Evolutionary conservation across 2,888 invertebrate genomes (phyloP).

Genomic region (Lasioglossum oenotherae): DNA sequence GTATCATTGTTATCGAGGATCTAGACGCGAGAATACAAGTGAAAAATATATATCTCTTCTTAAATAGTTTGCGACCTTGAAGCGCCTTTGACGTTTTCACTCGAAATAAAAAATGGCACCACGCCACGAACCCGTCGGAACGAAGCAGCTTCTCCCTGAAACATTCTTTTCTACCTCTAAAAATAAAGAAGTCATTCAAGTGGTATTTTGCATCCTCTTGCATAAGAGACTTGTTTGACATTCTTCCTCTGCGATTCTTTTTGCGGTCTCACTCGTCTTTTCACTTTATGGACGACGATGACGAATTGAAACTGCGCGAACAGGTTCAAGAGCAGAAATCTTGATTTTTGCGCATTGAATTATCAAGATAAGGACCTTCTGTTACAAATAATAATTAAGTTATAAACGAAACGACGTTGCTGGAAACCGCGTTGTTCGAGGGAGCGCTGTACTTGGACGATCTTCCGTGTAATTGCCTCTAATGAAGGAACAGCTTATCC

Average conservation of each 20-base stretch:
- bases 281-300: not conserved
- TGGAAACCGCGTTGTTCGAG: too few species aligned
- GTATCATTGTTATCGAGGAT: not conserved
- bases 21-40: not conserved
- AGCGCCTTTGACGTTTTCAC: not conserved
- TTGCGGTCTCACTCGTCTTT: not conserved
- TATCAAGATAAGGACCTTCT: not conserved
- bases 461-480: not conserved
- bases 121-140: not conserved
- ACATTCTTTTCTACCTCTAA: not conserved
- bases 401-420: too few species aligned
- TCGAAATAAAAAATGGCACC: conserved; percentile 14
- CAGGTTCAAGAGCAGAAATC: not conserved
- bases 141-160: not conserved
- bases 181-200: not conserved
- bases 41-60: not conserved
- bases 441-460: not conserved
- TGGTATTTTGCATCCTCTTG: conserved; percentile 16
- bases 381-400: not conserved
- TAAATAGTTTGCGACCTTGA: conserved; percentile 1
- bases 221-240: too few species aligned
- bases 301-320: not conserved
- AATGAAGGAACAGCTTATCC: conserved; percentile 2
- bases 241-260: not conserved
- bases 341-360: not conserved